These are phyloP conservation scores for Petrocephalus microphthalmus DNA, from an alignment of 2,113 vertebrate species.

Conservation along the genomic window DNA sequence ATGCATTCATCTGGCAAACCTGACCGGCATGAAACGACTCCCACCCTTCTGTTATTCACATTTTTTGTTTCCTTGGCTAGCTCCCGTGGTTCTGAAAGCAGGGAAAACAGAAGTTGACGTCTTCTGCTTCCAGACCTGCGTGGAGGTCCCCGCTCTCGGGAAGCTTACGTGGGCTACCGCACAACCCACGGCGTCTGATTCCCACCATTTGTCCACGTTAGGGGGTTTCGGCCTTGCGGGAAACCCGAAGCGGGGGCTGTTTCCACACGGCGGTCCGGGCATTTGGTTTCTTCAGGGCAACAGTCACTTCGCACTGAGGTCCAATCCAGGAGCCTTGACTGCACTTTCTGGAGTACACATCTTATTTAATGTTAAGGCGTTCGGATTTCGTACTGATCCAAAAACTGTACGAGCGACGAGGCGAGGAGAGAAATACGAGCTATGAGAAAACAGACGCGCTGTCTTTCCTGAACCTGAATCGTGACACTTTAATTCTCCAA, in stretches of 20 bases:
- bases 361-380: background rate
- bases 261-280: background rate
- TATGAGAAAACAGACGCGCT: background rate
- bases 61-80: background rate
- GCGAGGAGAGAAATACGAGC: background rate
- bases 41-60: background rate
- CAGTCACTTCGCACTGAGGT: too few relatives aligned
- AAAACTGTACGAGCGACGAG: background rate
- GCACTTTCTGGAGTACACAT: background rate
- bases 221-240: background rate
- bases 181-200: background rate
- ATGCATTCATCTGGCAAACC: conserved; percentile 30
- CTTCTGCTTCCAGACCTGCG: background rate
- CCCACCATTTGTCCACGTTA: background rate
- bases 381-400: background rate
- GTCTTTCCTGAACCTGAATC: background rate
- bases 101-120: background rate
- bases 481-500: background rate
- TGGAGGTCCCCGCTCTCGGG: background rate
- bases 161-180: background rate
- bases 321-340: background rate
- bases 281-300: background rate
- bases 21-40: conserved; percentile 5
- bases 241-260: background rate
- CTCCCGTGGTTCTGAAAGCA: background rate